Evolutionary conservation across 1,140 invertebrate genomes (phyloP), one percentile per base, ranked within the genome.

Genomic region (Trichonephila clavipes): DNA sequence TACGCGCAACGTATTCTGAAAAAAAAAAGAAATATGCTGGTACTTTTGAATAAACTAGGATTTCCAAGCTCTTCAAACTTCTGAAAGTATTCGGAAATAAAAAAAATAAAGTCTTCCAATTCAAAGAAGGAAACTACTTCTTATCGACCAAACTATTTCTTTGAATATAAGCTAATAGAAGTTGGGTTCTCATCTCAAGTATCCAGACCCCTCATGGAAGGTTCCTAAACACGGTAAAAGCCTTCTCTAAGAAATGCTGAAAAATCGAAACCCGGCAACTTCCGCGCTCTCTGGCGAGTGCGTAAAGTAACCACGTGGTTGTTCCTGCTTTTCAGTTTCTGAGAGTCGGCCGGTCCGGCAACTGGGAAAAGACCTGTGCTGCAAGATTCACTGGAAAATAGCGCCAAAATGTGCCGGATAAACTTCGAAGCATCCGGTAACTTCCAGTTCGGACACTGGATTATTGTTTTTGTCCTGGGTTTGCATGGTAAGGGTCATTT

Each of bases 251-350:
- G 72, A 77, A 77, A 18, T 40, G 72, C 61, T 51, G 77, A 90
- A 85, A 92, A 85, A 61, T 85, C 89, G 77, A 85, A 92, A 92
- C 59, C 88, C 40, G 62, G 51, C 90, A 83, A 61, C 91, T 77
- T 40, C 64, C 83, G 83, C 91, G 91, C 91, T 72, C 91, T 87
- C 91, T 92, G 24, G 83, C 91, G 91, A 92, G 64, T n/a, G 83
- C 24, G 64, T 61, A 44, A 92, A 85, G 81, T 85, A 85, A 72
- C 90, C 77, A 92, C 91, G 91, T 87, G 91, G 62, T 62, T 69
- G 10, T 61, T 28, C 66, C 66, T 21, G 82, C 28, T 64, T 28
- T 87, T 92, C 91, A 92, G 91, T 92, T 92, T 86, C 82, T 28
- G 83, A 77, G 82, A 92, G 44, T 83, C 59, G 6, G 90, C 58